Base-by-base conservation (phyloP, 2,888 invertebrate genomes). In the Chironomus tentans region DNA sequence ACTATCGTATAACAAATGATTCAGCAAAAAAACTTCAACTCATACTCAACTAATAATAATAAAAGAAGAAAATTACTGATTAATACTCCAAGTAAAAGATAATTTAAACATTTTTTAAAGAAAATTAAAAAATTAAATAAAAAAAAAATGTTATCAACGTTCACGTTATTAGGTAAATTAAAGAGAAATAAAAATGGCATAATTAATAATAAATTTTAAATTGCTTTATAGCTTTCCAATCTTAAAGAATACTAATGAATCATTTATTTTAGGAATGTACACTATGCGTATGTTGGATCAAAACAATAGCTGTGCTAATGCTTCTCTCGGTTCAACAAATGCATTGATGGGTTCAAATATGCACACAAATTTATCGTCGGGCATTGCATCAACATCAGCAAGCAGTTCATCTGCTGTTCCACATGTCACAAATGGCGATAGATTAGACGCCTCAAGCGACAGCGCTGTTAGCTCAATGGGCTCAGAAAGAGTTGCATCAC, bases 381-480 rank as follows among this genome's bases (percentile, higher is more conserved):
- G 78, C 79, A 10, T 80, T 82, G 77, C 82, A 12, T 69, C 68
- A 28, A 72, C 38, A 38, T 38, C 77, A 3, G 82, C 84, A 62
- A 88, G 88, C 79, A 47, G 13, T 69, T 48, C 69, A 18, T 38
- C 38, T 10, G 15, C 56, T 5, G 50, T 56, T 5, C 75, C 22
- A 24, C 74, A 74, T 22, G 78, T 78, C 50, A 50, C 78, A 62
- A 38, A 76, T 15, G 85, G 83, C 84, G 91, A 92, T 83, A 88
- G 91, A 6, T 88, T 91, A 84, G 92, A 95, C 82, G 92, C 94
- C 0, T 93, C 93, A 15, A 94, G 93, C 76, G 95, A 95, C 83
- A 94, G 94, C 81, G 95, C 95, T 0, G 95, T 95, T 48, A 95
- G 95, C 77, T 95, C 95, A 2, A 94, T 95, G 94, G 94, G 94